Evolutionary conservation across 2,797 vertebrate genomes (phyloP).

Genomic region (Gobionotothen gibberifrons): DNA sequence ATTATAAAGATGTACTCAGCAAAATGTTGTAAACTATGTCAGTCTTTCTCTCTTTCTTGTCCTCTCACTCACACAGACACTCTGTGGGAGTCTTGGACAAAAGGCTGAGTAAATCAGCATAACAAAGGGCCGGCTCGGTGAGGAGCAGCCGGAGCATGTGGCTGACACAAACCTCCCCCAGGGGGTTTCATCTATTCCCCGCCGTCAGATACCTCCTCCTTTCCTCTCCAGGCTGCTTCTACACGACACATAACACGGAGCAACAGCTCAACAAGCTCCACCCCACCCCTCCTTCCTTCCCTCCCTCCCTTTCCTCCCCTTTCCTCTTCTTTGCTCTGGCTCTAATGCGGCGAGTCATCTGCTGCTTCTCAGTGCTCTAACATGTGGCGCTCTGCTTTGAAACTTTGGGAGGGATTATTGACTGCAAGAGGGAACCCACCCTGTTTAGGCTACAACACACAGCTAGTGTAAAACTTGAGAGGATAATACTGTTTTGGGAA

Average conservation of each 20-base stretch:
- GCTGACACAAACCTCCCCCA: constrained; percentile 67
- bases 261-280: constrained; percentile 29
- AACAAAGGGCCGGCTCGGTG: constrained; percentile 86
- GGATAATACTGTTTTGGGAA: constrained; percentile 15
- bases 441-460: constrained; percentile 27
- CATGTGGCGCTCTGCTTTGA: constrained; percentile 14
- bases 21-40: constrained; percentile 21
- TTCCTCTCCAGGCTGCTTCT: constrained; percentile 29
- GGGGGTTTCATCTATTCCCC: constrained; percentile 44
- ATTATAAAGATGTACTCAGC: not conserved
- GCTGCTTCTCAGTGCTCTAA: constrained; percentile 25
- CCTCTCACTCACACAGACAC: constrained; percentile 32
- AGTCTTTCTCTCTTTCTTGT: constrained; percentile 42
- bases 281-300: not conserved
- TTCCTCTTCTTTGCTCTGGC: constrained; percentile 7
- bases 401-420: constrained; percentile 39
- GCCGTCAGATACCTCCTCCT: constrained; percentile 38
- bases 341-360: constrained; percentile 51
- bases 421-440: constrained; percentile 28
- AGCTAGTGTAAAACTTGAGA: constrained; percentile 24
- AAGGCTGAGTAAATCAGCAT: constrained; percentile 87
- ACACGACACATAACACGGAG: constrained; percentile 46
- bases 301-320: not conserved
- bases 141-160: constrained; percentile 80
- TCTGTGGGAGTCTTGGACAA: constrained; percentile 72